phyloP scores from a whole-genome alignment of 2,113 vertebrate genomes.

The Ellobius talpinus region DNA sequence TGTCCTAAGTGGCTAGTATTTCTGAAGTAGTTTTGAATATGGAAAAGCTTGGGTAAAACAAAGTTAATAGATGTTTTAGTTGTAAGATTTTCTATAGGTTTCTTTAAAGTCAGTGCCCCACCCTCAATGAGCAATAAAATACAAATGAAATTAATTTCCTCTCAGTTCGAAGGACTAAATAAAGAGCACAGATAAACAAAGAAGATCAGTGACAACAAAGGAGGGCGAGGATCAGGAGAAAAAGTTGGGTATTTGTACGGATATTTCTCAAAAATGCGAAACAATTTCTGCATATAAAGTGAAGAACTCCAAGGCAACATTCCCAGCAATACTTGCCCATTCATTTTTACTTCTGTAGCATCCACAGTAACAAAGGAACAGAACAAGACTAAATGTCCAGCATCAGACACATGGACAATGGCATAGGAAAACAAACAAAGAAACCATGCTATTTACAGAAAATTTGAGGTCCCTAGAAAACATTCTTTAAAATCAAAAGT shows the following conservation, averaged over 20 bases:
- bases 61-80: conserved; percentile 1
- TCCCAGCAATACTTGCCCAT: background rate
- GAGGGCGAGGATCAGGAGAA: background rate
- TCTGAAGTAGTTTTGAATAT: background rate
- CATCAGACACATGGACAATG: background rate
- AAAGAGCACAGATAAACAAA: background rate
- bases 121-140: background rate
- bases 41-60: background rate
- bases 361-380: background rate
- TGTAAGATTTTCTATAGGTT: background rate
- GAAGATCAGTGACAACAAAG: background rate
- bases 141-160: background rate
- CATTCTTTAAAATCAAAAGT: background rate
- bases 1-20: background rate
- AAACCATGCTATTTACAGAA: background rate
- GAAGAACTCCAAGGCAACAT: background rate
- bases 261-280: background rate
- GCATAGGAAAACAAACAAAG: background rate
- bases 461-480: background rate
- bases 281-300: background rate
- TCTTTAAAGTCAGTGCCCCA: background rate
- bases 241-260: background rate
- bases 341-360: background rate
- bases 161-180: background rate
- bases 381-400: background rate